Percentiles rank a stretch among this genome's conserved stretches.
Conservation (phyloP, 2,888 invertebrate genomes). For the Cremastinae sp. region DNA sequence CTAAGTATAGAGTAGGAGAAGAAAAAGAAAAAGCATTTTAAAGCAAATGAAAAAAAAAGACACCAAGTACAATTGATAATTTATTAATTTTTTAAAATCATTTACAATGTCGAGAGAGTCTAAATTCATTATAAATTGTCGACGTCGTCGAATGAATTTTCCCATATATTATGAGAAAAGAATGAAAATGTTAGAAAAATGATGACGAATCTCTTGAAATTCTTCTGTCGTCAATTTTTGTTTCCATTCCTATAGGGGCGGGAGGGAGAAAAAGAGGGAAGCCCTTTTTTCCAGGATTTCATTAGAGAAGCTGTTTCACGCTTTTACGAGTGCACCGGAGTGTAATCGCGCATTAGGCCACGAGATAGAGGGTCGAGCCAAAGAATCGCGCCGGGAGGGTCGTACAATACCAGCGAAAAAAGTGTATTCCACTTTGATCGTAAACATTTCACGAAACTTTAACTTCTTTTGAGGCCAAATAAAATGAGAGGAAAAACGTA, state of each 20-base stretch:
- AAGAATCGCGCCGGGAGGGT: conserved; percentile 18
- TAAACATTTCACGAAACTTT: conserved; percentile 55
- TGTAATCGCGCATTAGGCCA: conserved; percentile 37
- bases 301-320: conserved; percentile 44
- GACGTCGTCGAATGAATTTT: no score
- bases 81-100: no score
- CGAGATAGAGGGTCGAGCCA: conserved; percentile 8
- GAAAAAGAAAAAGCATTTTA: no score
- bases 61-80: no score
- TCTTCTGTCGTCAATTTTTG: conserved; percentile 12
- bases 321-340: conserved; percentile 53
- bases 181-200: not conserved
- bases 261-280: conserved; percentile 17
- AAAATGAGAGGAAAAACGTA: not conserved
- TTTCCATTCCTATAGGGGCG: not conserved
- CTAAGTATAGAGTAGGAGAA: no score
- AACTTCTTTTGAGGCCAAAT: conserved; percentile 28
- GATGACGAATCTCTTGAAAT: conserved; percentile 6
- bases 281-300: conserved; percentile 23
- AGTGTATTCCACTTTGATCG: conserved; percentile 54
- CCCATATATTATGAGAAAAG: no score
- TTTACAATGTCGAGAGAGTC: no score
- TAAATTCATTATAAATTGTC: no score
- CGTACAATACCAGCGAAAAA: conserved; percentile 36
- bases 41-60: no score